These are phyloP conservation scores for Bergia puertoricense DNA, from an alignment of 92 coral and sea anemone genomes.

Conservation along the genomic window DNA sequence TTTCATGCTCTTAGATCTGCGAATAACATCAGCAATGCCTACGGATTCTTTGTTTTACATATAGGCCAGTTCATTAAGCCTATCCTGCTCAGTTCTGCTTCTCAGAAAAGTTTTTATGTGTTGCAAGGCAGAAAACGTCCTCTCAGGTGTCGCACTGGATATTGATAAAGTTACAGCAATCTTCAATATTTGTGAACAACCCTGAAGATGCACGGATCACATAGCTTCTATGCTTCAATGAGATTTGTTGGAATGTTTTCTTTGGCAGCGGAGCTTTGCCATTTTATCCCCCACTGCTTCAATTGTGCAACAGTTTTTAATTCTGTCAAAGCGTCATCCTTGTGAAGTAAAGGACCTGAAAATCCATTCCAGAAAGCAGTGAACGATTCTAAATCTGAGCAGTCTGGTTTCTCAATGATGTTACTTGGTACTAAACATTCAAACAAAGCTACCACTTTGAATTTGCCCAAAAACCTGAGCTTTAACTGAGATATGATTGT, in stretches of 20 bases:
- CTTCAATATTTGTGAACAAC: too few species aligned
- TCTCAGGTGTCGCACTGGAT: not conserved
- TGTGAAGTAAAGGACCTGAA: not conserved
- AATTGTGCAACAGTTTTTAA: not conserved
- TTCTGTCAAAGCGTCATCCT: not conserved
- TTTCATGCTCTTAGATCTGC: too few species aligned
- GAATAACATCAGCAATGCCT: not conserved
- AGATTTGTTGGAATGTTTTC: not conserved
- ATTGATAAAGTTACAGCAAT: too few species aligned
- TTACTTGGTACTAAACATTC: not conserved
- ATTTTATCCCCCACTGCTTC: not conserved
- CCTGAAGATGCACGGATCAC: too few species aligned
- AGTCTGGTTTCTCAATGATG: not conserved
- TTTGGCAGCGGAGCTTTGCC: not conserved
- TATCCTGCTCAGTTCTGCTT: not conserved
- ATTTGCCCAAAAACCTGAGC: not conserved
- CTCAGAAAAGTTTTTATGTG: not conserved
- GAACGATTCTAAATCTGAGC: not conserved
- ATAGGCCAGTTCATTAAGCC: not conserved
- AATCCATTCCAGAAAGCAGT: not conserved
- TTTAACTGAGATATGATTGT: not conserved
- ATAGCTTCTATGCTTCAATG: too few species aligned
- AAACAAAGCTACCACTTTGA: not conserved
- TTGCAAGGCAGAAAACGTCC: not conserved
- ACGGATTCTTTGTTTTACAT: not conserved